Evolutionary conservation across 2,113 vertebrate genomes (phyloP).

Genomic region (Austrofundulus limnaeus): DNA sequence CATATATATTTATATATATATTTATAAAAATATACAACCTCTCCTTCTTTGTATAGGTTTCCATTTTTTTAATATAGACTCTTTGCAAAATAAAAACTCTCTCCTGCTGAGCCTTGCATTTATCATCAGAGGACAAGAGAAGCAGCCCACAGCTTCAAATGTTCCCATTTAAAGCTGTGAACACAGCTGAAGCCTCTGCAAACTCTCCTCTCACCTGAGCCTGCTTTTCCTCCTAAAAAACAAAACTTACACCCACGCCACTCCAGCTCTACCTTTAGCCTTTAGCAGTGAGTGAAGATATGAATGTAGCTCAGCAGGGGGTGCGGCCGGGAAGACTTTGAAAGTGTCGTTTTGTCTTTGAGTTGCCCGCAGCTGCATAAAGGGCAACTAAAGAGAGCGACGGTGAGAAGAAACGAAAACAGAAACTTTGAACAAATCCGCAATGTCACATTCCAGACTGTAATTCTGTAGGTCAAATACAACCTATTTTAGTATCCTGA

Average conservation of each 20-base stretch:
- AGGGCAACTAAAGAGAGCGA: conserved; percentile 38
- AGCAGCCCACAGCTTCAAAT: conserved; percentile 35
- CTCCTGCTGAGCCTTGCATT: conserved; percentile 46
- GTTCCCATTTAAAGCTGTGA: conserved; percentile 34
- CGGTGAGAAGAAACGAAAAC: conserved; percentile 35
- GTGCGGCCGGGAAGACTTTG: conserved; percentile 44
- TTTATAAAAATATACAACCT: conserved; percentile 81
- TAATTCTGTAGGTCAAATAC: conserved; percentile 20
- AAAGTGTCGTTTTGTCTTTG: conserved; percentile 46
- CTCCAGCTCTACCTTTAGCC: conserved; percentile 60
- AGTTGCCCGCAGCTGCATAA: conserved; percentile 52
- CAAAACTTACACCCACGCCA: conserved; percentile 73
- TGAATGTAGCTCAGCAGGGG: conserved; percentile 29
- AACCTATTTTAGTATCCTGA: conserved; percentile 54
- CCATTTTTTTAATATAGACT: conserved; percentile 68
- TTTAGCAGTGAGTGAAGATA: conserved; percentile 54
- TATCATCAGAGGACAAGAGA: conserved; percentile 26
- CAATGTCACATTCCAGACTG: conserved; percentile 7
- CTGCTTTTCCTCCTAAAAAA: conserved; percentile 47
- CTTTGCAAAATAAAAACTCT: conserved; percentile 72
- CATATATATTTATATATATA: conserved; percentile 34
- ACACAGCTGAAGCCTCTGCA: conserved; percentile 32
- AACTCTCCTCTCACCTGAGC: conserved; percentile 35
- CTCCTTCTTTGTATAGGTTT: conserved; percentile 74
- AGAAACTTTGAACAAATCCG: conserved; percentile 56